phyloP scores from a whole-genome alignment of 2,888 invertebrate genomes.

The Dinocampus coccinellae region DNA sequence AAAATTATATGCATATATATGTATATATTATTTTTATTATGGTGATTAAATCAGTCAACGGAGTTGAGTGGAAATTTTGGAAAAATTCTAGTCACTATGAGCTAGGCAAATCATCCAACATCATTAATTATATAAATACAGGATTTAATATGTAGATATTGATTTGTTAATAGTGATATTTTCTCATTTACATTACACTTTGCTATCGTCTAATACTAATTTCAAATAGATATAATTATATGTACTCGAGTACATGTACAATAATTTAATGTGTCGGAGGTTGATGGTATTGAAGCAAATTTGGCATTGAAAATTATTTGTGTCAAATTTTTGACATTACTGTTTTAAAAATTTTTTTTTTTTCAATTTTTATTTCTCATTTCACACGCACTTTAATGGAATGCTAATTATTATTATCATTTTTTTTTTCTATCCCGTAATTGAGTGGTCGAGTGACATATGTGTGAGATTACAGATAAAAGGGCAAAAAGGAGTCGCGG shows the following conservation, averaged over 20 bases:
- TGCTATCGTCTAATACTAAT: constrained; percentile 54
- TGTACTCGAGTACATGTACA: constrained; percentile 36
- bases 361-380: neutral
- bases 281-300: neutral
- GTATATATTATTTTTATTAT: neutral
- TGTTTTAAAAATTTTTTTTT: neutral
- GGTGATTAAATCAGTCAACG: constrained; percentile 31
- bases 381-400: neutral
- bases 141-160: constrained; percentile 47
- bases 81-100: constrained; percentile 59
- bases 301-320: no score
- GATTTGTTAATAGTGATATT: constrained; percentile 42
- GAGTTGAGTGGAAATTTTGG: constrained; percentile 53
- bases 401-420: neutral
- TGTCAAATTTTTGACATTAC: no score
- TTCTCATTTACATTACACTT: constrained; percentile 53
- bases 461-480: neutral
- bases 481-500: neutral
- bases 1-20: constrained; percentile 51
- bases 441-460: neutral
- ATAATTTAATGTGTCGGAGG: constrained; percentile 30
- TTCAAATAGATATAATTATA: constrained; percentile 21
- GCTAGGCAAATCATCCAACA: constrained; percentile 66
- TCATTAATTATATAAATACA: constrained; percentile 56
- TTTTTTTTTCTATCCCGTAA: neutral